Conservation (phyloP, 2,888 invertebrate species). For the Celastrina argiolus region DNA sequence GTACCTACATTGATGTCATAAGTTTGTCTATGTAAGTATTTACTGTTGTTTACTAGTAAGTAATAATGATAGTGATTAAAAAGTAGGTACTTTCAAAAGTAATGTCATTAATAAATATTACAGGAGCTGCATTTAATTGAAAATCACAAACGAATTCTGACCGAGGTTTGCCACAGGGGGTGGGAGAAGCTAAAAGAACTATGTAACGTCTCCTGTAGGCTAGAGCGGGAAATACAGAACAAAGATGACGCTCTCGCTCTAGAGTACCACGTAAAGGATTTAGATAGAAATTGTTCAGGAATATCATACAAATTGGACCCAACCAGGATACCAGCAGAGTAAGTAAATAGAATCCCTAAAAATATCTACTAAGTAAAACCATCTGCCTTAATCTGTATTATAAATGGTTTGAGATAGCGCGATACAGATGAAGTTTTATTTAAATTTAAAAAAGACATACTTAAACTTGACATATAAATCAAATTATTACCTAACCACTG, state of each 20-base stretch:
- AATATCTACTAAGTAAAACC: too few species aligned
- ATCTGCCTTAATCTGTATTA: too few species aligned
- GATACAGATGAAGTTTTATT: too few species aligned
- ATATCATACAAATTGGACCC: constrained; percentile 91
- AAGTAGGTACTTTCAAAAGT: background rate
- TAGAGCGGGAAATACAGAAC: constrained; percentile 85
- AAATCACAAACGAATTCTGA: constrained; percentile 64
- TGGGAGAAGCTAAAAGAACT: constrained; percentile 89
- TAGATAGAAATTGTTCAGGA: constrained; percentile 85
- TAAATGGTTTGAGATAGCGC: too few species aligned
- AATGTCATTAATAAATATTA: constrained; percentile 21
- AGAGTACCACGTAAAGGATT: constrained; percentile 84
- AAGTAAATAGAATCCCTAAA: too few species aligned
- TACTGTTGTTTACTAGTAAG: too few species aligned
- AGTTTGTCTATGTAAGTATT: too few species aligned
- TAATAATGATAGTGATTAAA: too few species aligned
- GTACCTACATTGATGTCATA: too few species aligned
- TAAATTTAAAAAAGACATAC: too few species aligned
- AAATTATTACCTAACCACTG: too few species aligned
- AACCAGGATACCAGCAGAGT: constrained; percentile 84
- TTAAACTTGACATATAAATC: too few species aligned
- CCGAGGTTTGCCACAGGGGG: constrained; percentile 74
- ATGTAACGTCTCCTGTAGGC: constrained; percentile 83
- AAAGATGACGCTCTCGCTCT: constrained; percentile 88
- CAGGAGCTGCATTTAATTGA: constrained; percentile 72